Evolutionary conservation across 2,113 vertebrate species (phyloP).

Genomic region (Lepus americanus): DNA sequence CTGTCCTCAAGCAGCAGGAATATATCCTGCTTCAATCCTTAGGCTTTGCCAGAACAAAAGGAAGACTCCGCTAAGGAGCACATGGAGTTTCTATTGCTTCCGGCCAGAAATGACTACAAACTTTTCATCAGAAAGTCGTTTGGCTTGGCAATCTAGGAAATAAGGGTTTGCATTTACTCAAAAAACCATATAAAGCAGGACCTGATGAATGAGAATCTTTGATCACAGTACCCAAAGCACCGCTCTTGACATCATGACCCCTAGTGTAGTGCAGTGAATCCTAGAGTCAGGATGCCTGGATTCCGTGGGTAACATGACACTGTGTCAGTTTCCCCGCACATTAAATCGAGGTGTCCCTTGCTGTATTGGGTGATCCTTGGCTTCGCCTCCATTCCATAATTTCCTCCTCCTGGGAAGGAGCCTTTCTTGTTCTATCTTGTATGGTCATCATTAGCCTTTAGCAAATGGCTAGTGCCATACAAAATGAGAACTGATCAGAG

Average conservation of each 20-base stretch:
- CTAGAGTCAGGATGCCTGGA: background rate
- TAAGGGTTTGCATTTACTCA: background rate
- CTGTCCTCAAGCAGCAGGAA: background rate
- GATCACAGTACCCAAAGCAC: background rate
- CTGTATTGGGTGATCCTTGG: background rate
- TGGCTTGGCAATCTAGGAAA: background rate
- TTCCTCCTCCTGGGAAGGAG: background rate
- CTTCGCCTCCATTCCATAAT: background rate
- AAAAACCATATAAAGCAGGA: background rate
- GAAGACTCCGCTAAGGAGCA: background rate
- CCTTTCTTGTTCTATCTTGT: background rate
- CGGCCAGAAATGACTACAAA: background rate
- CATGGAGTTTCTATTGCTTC: background rate
- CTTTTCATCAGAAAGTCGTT: background rate
- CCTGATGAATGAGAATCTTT: background rate
- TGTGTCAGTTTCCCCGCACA: background rate
- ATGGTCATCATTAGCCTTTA: background rate
- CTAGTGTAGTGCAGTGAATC: background rate
- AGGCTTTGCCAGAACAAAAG: background rate
- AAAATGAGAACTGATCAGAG: background rate
- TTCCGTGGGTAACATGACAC: background rate
- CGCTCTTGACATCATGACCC: background rate
- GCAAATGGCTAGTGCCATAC: background rate
- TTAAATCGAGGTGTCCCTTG: background rate
- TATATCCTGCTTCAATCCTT: background rate